phyloP scores from a whole-genome alignment of 2,797 vertebrate genomes.

The Sebastes taczanowskii region DNA sequence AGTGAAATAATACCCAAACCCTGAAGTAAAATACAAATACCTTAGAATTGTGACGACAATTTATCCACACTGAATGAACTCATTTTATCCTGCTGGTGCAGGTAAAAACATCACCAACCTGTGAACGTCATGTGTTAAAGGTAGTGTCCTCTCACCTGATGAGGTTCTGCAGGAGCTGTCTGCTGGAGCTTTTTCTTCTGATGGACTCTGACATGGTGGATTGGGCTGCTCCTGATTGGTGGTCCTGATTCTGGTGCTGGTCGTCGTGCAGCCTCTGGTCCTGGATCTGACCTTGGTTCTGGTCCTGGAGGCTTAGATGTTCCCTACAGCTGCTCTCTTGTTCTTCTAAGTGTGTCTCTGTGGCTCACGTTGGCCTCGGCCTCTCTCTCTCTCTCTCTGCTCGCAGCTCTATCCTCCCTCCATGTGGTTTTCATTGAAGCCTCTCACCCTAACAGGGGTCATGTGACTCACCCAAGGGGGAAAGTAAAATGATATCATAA shows the following conservation, averaged over 20 bases:
- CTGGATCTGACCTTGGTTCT: not conserved
- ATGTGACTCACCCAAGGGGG: slow-evolving; percentile 72
- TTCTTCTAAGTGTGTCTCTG: slow-evolving; percentile 11
- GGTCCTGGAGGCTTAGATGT: slow-evolving; percentile 18
- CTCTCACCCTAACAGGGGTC: slow-evolving; percentile 50
- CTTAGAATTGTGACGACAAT: not conserved
- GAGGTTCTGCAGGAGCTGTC: slow-evolving; percentile 87
- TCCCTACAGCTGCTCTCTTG: slow-evolving; percentile 44
- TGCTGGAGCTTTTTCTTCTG: slow-evolving; percentile 85
- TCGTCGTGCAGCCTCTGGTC: not conserved
- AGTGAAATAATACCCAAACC: not conserved
- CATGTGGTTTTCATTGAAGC: slow-evolving; percentile 82
- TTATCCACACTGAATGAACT: not conserved
- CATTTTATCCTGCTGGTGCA: not conserved
- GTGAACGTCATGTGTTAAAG: not conserved
- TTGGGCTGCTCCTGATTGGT: slow-evolving; percentile 21
- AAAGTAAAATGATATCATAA: slow-evolving; percentile 73
- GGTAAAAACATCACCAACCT: not conserved
- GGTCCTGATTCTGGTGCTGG: slow-evolving; percentile 10
- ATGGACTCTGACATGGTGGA: slow-evolving; percentile 83
- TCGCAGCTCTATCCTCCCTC: slow-evolving; percentile 63
- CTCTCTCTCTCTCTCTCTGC: slow-evolving; percentile 51
- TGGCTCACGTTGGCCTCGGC: slow-evolving; percentile 17
- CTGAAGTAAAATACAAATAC: not conserved
- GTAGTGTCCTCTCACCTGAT: slow-evolving; percentile 84